Conservation (phyloP, 1,140 invertebrate genomes). For the Aphis craccivora region DNA sequence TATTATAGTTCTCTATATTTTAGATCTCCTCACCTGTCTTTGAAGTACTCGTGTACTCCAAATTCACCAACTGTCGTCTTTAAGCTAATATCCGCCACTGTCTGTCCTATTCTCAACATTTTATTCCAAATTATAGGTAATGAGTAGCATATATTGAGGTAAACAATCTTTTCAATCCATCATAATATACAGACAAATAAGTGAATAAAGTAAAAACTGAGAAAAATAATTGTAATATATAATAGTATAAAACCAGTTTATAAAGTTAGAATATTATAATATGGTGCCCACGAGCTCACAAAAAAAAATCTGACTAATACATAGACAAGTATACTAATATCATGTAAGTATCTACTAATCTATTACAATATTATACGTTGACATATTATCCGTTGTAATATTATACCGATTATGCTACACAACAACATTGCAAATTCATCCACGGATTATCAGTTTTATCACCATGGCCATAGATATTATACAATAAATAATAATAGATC, state of each 20-base stretch:
- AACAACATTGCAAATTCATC: neutral
- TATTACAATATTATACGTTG: too few relatives aligned
- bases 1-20: too few relatives aligned
- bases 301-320: neutral
- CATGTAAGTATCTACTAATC: too few relatives aligned
- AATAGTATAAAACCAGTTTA: neutral
- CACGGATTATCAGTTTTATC: neutral
- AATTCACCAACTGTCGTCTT: neutral
- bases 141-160: neutral
- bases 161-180: neutral
- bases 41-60: neutral
- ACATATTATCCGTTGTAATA: neutral
- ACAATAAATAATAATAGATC: too few relatives aligned
- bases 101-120: conserved; percentile 2
- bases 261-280: neutral
- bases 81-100: neutral
- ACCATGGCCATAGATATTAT: too few relatives aligned
- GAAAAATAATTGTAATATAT: neutral
- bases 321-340: too few relatives aligned
- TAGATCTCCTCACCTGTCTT: neutral
- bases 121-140: neutral
- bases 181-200: neutral
- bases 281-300: neutral
- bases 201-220: neutral
- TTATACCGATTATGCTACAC: neutral